phyloP scores from a whole-genome alignment of 2,797 vertebrate genomes.

The Pelochelys cantorii region DNA sequence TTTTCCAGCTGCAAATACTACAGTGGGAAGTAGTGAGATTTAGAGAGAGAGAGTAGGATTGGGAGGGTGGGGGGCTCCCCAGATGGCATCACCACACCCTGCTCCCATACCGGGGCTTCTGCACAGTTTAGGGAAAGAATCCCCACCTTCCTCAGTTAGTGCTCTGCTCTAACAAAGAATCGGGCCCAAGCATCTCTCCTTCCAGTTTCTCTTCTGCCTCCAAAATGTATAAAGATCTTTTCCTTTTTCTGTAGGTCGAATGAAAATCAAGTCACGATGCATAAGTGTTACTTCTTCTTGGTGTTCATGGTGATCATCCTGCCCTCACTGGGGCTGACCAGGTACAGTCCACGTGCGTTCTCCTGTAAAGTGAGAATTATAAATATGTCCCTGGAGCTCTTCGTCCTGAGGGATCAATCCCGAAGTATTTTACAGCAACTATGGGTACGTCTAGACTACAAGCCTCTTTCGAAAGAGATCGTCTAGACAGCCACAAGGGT shows the following conservation, averaged over 20 bases:
- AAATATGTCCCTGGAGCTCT: neutral
- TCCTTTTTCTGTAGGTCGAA: constrained; percentile 83
- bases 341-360: constrained; percentile 80
- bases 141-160: neutral
- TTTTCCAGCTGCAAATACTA: neutral
- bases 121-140: neutral
- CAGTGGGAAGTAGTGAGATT: neutral
- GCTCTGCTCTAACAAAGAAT: neutral
- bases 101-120: neutral
- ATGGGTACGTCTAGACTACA: no score
- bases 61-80: neutral
- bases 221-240: neutral
- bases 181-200: neutral
- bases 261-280: constrained; percentile 94
- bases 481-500: no score
- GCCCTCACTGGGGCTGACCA: constrained; percentile 94
- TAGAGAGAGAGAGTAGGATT: neutral
- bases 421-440: neutral
- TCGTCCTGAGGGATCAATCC: neutral
- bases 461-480: no score
- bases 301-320: constrained; percentile 98
- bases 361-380: neutral
- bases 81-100: neutral
- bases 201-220: neutral
- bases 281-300: constrained; percentile 96